Conservation (phyloP, 2,797 vertebrate species). For the Myotis pilosus region DNA sequence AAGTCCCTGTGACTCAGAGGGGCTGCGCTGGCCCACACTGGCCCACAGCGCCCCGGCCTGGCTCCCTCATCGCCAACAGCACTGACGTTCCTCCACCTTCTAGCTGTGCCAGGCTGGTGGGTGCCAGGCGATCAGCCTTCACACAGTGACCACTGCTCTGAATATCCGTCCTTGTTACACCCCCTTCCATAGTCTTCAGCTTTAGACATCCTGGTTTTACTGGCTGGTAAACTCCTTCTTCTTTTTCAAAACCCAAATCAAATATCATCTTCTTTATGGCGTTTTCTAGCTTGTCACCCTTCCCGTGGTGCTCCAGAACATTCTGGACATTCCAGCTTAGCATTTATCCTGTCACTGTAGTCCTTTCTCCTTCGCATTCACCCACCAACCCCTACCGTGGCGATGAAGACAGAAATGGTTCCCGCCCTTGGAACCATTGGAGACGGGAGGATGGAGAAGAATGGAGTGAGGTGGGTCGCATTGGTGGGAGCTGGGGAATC, state of each 20-base stretch:
- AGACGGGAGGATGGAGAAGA: background rate
- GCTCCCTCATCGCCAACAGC: background rate
- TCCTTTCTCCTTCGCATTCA: background rate
- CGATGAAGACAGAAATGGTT: background rate
- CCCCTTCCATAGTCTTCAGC: background rate
- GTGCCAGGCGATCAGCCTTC: background rate
- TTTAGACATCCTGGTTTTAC: background rate
- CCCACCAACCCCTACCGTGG: background rate
- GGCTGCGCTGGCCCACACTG: background rate
- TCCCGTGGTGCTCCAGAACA: background rate
- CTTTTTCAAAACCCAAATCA: background rate
- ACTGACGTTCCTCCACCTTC: no score
- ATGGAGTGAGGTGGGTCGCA: background rate
- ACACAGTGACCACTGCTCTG: background rate
- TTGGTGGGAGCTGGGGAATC: background rate
- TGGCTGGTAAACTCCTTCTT: background rate
- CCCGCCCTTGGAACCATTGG: background rate
- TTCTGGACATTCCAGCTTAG: background rate
- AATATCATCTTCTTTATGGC: background rate
- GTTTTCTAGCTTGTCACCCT: background rate
- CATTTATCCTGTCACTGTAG: background rate
- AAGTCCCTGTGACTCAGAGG: background rate
- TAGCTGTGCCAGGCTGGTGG: background rate
- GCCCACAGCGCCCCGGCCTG: rapidly evolving
- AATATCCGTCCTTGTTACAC: background rate